phyloP scores from a whole-genome alignment of 2,113 vertebrate genomes.

The Mystacornis crossleyi region DNA sequence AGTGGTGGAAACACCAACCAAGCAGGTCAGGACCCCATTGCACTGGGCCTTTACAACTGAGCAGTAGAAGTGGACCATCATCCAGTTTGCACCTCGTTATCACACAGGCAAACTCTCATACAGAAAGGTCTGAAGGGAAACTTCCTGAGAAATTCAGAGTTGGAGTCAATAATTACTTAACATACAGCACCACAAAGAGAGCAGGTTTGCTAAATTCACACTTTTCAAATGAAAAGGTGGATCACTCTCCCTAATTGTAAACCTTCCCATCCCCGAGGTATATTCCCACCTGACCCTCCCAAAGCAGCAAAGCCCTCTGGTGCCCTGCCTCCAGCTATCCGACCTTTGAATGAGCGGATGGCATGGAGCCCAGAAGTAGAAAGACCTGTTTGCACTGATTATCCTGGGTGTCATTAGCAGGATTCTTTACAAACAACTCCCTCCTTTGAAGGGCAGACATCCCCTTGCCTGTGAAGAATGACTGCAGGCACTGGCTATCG shows the following conservation, averaged over 20 bases:
- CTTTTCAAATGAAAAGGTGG: neutral
- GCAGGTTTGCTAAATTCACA: neutral
- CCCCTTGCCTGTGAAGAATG: neutral
- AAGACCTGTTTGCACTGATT: slow-evolving; percentile 63
- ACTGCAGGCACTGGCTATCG: neutral
- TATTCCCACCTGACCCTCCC: slow-evolving; percentile 18
- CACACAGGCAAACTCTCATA: neutral
- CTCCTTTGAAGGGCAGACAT: slow-evolving; percentile 5
- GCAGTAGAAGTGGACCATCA: neutral
- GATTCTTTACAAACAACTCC: slow-evolving; percentile 29
- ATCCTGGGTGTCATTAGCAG: slow-evolving; percentile 14
- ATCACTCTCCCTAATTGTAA: neutral
- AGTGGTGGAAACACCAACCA: neutral
- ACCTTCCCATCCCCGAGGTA: slow-evolving; percentile 1
- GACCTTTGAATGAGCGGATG: slow-evolving; percentile 1
- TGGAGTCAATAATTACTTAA: neutral
- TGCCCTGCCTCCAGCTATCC: neutral
- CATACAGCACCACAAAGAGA: neutral
- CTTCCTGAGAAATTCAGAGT: neutral
- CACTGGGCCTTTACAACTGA: neutral
- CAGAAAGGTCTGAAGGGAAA: neutral
- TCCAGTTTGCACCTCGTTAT: neutral
- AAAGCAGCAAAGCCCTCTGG: neutral
- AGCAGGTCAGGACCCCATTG: neutral
- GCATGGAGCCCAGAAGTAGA: slow-evolving; percentile 54